Conservation (phyloP, 1,140 invertebrate species). For the Papilio polyxenes region DNA sequence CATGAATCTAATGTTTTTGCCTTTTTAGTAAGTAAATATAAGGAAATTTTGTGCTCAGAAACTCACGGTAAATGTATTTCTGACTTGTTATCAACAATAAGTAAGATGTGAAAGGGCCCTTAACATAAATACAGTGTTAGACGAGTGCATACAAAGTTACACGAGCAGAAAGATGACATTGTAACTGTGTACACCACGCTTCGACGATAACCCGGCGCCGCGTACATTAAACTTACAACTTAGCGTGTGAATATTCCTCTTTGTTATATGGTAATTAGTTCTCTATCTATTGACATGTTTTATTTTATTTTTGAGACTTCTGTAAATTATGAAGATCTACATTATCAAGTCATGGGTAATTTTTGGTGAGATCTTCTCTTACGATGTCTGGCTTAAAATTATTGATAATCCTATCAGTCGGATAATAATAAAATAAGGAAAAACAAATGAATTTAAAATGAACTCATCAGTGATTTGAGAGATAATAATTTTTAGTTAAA, state of each 20-base stretch:
- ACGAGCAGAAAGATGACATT: conserved; percentile 35
- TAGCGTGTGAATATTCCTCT: neutral
- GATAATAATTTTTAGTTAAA: too few species aligned
- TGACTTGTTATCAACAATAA: neutral
- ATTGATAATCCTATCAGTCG: neutral
- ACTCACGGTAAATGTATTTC: neutral
- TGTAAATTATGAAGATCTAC: neutral
- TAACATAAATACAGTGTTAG: conserved; percentile 6
- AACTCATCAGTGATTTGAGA: too few species aligned
- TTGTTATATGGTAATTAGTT: conserved; percentile 10
- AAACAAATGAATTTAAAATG: too few species aligned
- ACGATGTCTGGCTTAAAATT: neutral
- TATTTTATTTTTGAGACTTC: neutral
- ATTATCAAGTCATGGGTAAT: neutral
- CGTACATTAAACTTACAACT: neutral
- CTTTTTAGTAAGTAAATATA: too few species aligned
- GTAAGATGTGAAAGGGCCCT: neutral
- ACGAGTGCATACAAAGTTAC: conserved; percentile 20
- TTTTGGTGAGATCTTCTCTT: neutral
- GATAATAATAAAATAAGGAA: too few species aligned
- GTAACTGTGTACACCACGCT: conserved; percentile 25
- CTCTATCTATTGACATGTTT: neutral
- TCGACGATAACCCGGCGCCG: neutral
- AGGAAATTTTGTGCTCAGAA: too few species aligned
- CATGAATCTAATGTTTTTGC: too few species aligned